Conservation (phyloP, 2,797 vertebrate species). For the Siniperca undulata region DNA sequence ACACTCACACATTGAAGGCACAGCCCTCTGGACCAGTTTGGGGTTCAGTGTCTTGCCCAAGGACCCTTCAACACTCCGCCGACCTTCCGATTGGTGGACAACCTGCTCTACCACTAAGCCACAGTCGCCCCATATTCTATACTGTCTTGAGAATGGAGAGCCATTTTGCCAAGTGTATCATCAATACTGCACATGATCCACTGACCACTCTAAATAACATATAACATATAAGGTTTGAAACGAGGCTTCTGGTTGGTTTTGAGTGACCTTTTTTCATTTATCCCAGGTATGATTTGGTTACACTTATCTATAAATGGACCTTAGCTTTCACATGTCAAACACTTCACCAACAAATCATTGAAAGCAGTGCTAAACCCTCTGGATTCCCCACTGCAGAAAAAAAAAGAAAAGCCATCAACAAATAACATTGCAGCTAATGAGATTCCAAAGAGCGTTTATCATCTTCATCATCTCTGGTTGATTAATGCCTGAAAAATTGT, state of each 20-base stretch:
- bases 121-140: neutral
- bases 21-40: too few relatives aligned
- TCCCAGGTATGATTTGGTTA: neutral
- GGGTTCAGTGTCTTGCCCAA: too few relatives aligned
- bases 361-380: neutral
- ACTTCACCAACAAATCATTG: conserved; percentile 1
- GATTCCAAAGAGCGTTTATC: conserved; percentile 26
- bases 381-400: neutral
- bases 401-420: neutral
- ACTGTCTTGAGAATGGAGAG: neutral
- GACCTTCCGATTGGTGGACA: too few relatives aligned
- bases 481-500: conserved; percentile 12
- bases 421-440: conserved; percentile 18
- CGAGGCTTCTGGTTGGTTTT: too few relatives aligned
- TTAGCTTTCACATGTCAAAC: neutral
- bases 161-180: neutral
- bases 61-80: too few relatives aligned
- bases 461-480: neutral
- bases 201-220: neutral
- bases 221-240: neutral
- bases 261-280: neutral
- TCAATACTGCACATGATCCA: neutral
- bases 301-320: neutral
- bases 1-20: too few relatives aligned
- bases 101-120: too few relatives aligned